A percentile compares a stretch with the other conserved stretches of the same genome.
Conservation (phyloP, 2,113 vertebrate species). For the Eubucco bourcierii region DNA sequence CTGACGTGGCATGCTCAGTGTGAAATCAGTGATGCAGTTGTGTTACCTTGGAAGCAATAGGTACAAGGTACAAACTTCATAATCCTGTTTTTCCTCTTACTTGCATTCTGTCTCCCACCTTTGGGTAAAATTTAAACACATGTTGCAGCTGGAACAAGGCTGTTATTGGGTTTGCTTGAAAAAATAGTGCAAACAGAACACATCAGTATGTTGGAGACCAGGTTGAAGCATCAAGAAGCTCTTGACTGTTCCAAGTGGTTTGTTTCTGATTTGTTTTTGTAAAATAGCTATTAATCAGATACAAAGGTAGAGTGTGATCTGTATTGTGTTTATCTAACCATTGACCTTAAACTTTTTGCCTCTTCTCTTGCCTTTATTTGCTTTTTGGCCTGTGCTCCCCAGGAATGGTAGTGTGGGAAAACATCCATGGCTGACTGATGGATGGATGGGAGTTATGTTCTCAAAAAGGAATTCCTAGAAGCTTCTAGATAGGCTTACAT, state of each 20-base stretch:
- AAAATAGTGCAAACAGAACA: not conserved
- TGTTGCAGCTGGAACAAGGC: not conserved
- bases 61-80: constrained; percentile 82
- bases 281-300: not conserved
- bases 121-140: constrained; percentile 71
- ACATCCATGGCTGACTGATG: not conserved
- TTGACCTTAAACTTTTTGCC: not conserved
- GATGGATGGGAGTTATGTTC: not conserved
- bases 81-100: constrained; percentile 66
- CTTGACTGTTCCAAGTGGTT: not conserved
- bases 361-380: not conserved
- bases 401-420: rapidly evolving
- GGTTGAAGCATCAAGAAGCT: not conserved
- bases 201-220: not conserved
- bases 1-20: constrained; percentile 63
- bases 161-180: not conserved
- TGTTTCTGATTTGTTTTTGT: not conserved
- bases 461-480: not conserved
- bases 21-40: constrained; percentile 61
- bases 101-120: constrained; percentile 46
- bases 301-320: not conserved
- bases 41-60: constrained; percentile 69
- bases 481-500: not conserved
- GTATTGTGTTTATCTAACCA: not conserved
- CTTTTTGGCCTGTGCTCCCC: not conserved